These are phyloP conservation scores for Monochamus alternatus DNA, from an alignment of 2,888 invertebrate species.

Conservation along the genomic window DNA sequence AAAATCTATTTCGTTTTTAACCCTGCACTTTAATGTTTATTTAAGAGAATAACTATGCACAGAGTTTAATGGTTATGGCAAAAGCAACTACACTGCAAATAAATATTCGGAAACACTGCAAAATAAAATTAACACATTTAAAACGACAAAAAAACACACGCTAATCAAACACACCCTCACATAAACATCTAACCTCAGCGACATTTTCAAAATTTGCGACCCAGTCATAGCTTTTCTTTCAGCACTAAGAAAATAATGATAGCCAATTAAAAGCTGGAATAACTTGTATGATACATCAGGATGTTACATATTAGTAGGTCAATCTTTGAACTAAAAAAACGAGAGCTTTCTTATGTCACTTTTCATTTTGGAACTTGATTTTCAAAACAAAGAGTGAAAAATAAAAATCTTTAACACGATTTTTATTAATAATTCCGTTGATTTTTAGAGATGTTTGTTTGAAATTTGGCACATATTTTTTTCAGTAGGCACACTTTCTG, in stretches of 20 bases:
- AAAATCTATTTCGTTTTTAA: constrained; percentile 25
- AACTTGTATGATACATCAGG: constrained; percentile 1
- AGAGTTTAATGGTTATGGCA: constrained; percentile 29
- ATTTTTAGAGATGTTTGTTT: too few species aligned
- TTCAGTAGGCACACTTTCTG: too few species aligned
- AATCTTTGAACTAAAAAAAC: too few species aligned
- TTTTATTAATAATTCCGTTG: too few species aligned
- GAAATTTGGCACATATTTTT: too few species aligned
- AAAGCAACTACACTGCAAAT: constrained; percentile 35
- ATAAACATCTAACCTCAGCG: constrained; percentile 75
- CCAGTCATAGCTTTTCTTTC: constrained; percentile 75
- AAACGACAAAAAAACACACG: constrained; percentile 23
- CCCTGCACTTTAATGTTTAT: constrained; percentile 26
- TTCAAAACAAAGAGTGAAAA: too few species aligned
- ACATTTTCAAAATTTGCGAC: constrained; percentile 86
- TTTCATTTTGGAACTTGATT: too few species aligned
- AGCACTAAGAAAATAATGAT: constrained; percentile 59
- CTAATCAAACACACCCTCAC: constrained; percentile 32
- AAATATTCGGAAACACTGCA: constrained; percentile 26
- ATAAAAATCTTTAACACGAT: too few species aligned
- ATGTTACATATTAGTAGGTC: too few species aligned
- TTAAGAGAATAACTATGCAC: constrained; percentile 23
- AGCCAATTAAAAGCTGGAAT: constrained; percentile 47
- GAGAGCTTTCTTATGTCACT: too few species aligned
- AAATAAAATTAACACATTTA: constrained; percentile 29